These are phyloP conservation scores for Teleogryllus occipitalis DNA, from an alignment of 1,140 invertebrate genomes.

Conservation along the genomic window DNA sequence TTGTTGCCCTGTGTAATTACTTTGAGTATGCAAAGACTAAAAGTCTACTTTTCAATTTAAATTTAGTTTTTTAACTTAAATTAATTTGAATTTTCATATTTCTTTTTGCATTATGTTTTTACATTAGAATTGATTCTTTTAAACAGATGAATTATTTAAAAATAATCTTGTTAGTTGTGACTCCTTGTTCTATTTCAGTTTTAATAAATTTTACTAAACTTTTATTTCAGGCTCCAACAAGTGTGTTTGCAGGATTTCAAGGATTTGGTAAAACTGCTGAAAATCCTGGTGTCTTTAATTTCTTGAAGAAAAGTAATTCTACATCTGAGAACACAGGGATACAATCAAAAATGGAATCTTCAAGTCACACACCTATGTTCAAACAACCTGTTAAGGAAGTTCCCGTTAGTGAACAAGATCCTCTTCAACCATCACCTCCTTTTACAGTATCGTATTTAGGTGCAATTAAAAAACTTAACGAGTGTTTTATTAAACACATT, in stretches of 20 bases:
- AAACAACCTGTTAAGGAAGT: not conserved
- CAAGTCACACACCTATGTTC: not conserved
- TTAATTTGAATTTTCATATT: too few species aligned
- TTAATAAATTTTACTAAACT: not conserved
- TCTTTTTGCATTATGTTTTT: too few species aligned
- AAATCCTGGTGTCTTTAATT: not conserved
- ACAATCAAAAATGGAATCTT: too few species aligned
- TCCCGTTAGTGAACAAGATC: not conserved
- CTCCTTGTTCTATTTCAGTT: too few species aligned
- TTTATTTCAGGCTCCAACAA: not conserved
- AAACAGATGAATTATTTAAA: too few species aligned
- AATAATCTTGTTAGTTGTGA: too few species aligned
- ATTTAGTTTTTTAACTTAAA: too few species aligned
- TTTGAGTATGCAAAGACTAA: too few species aligned
- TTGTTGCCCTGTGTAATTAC: too few species aligned
- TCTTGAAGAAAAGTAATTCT: not conserved
- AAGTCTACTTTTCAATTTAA: too few species aligned
- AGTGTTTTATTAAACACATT: slow-evolving; percentile 13
- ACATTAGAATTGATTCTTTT: too few species aligned
- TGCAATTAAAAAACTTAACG: not conserved
- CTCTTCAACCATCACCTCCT: not conserved
- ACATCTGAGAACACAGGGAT: not conserved
- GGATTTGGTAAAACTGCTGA: not conserved
- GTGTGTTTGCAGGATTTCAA: not conserved
- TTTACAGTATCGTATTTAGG: not conserved